Percentiles rank a stretch among this genome's conserved stretches.
phyloP scores from a whole-genome alignment of 2,113 vertebrate species.

The Gopherus evgoodei region DNA sequence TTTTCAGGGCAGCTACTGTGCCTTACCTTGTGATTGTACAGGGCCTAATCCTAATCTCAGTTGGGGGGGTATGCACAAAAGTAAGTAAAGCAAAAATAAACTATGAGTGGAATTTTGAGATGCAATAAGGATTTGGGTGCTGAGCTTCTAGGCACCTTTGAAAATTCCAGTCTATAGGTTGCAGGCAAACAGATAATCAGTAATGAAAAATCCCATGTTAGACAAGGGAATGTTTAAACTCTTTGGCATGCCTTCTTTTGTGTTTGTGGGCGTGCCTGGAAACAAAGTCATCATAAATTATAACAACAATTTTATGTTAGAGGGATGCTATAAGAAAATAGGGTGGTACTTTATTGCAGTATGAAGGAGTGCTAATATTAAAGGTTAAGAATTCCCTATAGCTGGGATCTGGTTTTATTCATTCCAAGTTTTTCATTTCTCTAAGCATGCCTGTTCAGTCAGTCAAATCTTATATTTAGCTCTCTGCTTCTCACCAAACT shows the following conservation, averaged over 20 bases:
- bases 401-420: background rate
- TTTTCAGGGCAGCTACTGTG: background rate
- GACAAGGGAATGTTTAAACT: background rate
- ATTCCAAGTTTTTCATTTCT: background rate
- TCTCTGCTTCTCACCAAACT: background rate
- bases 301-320: background rate
- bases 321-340: background rate
- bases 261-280: background rate
- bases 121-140: background rate
- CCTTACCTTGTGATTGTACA: background rate
- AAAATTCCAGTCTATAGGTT: background rate
- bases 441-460: background rate
- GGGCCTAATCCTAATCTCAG: background rate
- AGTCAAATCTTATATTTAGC: background rate
- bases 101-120: background rate
- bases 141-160: background rate
- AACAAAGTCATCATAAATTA: background rate
- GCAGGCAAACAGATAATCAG: background rate
- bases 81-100: background rate
- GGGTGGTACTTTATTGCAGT: background rate
- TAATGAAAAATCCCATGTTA: background rate
- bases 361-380: background rate
- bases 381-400: background rate
- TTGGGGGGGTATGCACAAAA: background rate
- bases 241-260: background rate